A percentile compares a stretch with the other conserved stretches of the same genome.
Evolutionary conservation across 2,888 invertebrate species (phyloP).

Genomic region (Koerneria pararmatus): DNA sequence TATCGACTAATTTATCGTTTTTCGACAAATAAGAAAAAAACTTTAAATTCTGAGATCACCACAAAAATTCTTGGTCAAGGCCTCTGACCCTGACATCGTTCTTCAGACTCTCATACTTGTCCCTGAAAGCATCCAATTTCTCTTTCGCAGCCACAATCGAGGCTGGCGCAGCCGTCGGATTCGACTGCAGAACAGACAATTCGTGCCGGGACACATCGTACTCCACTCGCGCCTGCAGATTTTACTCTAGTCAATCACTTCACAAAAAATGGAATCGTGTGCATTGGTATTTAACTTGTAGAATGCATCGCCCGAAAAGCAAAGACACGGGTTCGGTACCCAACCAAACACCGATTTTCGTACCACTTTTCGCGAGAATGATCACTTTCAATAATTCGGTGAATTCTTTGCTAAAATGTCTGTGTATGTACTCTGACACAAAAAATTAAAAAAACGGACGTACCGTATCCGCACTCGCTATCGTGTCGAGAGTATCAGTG

Average conservation of each 20-base stretch:
- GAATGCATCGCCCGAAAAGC: too few relatives aligned
- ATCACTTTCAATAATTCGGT: not conserved
- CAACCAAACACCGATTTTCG: too few relatives aligned
- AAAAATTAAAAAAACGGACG: slow-evolving; percentile 66
- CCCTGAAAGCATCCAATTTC: slow-evolving; percentile 79
- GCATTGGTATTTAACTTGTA: too few relatives aligned
- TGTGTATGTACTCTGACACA: too few relatives aligned
- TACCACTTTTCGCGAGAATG: too few relatives aligned
- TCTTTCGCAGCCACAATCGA: slow-evolving; percentile 69
- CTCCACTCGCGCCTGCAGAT: slow-evolving; percentile 71
- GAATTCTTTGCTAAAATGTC: not conserved
- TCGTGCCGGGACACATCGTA: slow-evolving; percentile 96
- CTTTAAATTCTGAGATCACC: too few relatives aligned
- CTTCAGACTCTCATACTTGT: slow-evolving; percentile 84
- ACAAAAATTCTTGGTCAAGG: too few relatives aligned
- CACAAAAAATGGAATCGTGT: too few relatives aligned
- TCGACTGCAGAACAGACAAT: slow-evolving; percentile 76
- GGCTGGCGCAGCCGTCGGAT: slow-evolving; percentile 61
- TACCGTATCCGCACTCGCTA: slow-evolving; percentile 74
- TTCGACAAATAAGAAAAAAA: not conserved
- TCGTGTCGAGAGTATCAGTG: slow-evolving; percentile 82
- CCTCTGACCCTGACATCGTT: slow-evolving; percentile 74
- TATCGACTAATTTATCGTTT: slow-evolving; percentile 1
- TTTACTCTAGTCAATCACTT: too few relatives aligned
- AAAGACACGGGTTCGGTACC: too few relatives aligned